Conservation (phyloP, 2,888 invertebrate genomes). For the Mythimna vitellina region DNA sequence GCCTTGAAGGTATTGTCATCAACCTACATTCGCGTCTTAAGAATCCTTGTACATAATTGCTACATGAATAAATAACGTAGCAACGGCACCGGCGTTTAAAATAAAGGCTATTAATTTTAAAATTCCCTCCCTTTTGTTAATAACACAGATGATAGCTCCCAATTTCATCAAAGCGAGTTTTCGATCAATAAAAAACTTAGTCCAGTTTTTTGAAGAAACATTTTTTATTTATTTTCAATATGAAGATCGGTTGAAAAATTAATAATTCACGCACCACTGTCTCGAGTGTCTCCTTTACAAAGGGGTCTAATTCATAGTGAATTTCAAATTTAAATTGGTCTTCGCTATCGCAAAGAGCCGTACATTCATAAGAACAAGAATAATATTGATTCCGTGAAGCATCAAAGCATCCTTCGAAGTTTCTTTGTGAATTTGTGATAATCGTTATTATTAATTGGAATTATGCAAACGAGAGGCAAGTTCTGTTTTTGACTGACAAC, state of each 20-base stretch:
- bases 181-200: background rate
- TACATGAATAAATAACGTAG: slow-evolving; percentile 40
- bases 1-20: slow-evolving; percentile 4
- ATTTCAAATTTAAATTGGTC: slow-evolving; percentile 68
- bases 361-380: slow-evolving; percentile 74
- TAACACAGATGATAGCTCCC: slow-evolving; percentile 4
- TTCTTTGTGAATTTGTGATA: slow-evolving; percentile 76
- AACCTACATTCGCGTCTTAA: slow-evolving; percentile 11
- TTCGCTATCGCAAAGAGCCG: slow-evolving; percentile 54
- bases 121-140: background rate
- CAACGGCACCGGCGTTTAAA: background rate
- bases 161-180: slow-evolving; percentile 21
- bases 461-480: slow-evolving; percentile 80
- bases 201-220: background rate
- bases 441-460: slow-evolving; percentile 82
- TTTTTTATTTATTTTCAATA: slow-evolving; percentile 17
- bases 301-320: slow-evolving; percentile 61
- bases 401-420: slow-evolving; percentile 68
- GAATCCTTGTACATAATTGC: slow-evolving; percentile 35
- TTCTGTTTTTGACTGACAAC: slow-evolving; percentile 70
- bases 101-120: slow-evolving; percentile 13
- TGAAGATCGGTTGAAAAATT: slow-evolving; percentile 37
- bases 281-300: slow-evolving; percentile 55
- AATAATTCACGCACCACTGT: slow-evolving; percentile 55
- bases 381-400: slow-evolving; percentile 73